Conservation (phyloP, 2,113 vertebrate species). For the Podilymbus podiceps region DNA sequence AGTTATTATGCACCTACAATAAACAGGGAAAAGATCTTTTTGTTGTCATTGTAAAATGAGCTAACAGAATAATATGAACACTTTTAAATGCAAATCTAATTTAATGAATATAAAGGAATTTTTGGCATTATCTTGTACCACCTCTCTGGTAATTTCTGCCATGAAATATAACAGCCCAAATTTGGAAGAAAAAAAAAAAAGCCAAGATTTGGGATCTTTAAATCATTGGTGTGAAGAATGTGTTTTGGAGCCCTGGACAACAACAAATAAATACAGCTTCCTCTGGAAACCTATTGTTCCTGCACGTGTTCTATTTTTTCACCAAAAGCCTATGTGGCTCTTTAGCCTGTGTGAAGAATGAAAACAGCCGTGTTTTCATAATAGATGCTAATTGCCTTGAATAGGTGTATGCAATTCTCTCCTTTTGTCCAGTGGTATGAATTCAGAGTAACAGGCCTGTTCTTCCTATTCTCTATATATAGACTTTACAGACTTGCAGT, state of each 20-base stretch:
- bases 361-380: not conserved
- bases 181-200: not conserved
- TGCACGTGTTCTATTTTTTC: not conserved
- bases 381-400: slow-evolving; percentile 1
- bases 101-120: not conserved
- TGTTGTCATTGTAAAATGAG: not conserved
- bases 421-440: not conserved
- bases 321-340: not conserved
- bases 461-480: not conserved
- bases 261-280: not conserved
- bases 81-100: slow-evolving; percentile 7
- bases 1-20: not conserved
- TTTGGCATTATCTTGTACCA: not conserved
- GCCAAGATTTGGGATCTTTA: not conserved
- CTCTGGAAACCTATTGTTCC: not conserved
- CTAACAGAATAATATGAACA: not conserved
- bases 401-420: not conserved
- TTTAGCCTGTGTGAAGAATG: not conserved
- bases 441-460: not conserved
- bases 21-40: slow-evolving; percentile 1
- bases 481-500: not conserved
- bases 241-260: not conserved
- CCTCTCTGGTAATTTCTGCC: not conserved
- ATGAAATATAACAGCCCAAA: not conserved
- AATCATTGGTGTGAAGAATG: not conserved